Evolutionary conservation across 2,797 vertebrate genomes (phyloP).

Genomic region (Pangasius krempfi): DNA sequence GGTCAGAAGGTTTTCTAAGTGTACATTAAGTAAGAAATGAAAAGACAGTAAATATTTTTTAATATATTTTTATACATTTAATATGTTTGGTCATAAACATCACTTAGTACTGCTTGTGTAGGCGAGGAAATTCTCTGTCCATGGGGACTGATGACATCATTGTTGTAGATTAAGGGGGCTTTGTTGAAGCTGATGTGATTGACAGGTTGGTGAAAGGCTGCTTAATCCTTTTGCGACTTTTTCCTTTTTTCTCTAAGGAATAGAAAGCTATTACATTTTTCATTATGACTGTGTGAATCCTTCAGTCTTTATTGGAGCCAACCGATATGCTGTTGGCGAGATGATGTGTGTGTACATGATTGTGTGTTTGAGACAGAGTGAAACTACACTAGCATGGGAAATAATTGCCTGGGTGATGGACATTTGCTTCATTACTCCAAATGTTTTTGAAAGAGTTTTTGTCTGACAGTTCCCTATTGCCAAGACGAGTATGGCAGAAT

Average conservation of each 20-base stretch:
- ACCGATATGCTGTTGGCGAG: slow-evolving; percentile 18
- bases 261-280: slow-evolving; percentile 25
- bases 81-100: neutral
- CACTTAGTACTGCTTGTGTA: neutral
- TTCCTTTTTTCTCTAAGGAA: neutral
- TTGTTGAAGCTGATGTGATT: slow-evolving; percentile 20
- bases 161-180: slow-evolving; percentile 17
- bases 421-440: slow-evolving; percentile 28
- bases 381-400: neutral
- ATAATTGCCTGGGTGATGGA: slow-evolving; percentile 44
- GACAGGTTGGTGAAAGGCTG: slow-evolving; percentile 20
- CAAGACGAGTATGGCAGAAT: slow-evolving; percentile 23
- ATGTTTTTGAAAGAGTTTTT: slow-evolving; percentile 27
- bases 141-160: slow-evolving; percentile 24
- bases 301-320: slow-evolving; percentile 11
- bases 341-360: neutral
- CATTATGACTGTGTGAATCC: slow-evolving; percentile 5
- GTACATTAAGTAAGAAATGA: neutral
- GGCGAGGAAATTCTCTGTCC: neutral
- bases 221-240: neutral
- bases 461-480: slow-evolving; percentile 1
- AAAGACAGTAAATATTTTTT: neutral
- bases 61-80: neutral
- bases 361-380: slow-evolving; percentile 4
- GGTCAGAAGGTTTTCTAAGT: neutral